Evolutionary conservation across 2,888 invertebrate genomes (phyloP), one percentile per base, ranked within the genome.

Genomic region (Chelonus formosanus): DNA sequence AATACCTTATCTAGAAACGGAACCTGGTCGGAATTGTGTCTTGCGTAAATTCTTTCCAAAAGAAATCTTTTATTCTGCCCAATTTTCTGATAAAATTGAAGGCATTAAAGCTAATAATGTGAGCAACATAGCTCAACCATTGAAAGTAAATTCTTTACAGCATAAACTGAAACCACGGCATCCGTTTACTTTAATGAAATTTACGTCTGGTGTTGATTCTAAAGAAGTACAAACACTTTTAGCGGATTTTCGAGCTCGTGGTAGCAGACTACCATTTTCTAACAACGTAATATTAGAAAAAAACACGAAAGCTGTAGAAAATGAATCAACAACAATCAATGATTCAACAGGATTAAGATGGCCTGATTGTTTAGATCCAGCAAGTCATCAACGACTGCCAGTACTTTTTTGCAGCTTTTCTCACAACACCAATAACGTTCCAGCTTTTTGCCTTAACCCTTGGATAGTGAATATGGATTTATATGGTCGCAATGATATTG

Each of bases 401-500:
- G 92, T 98, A 44, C 86, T 98, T 64, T 93, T 97, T 80, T 97
- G 95, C 80, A 96, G 95, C 80, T 95, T 90, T 80, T 91, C 93
- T 71, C 88, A 88, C 68, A 77, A 88, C 88, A 76, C 92, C 0
- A 87, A 89, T 40, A 93, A 95, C 77, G 91, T 93, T 3, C 95
- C 95, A 0, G 91, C 92, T n/a, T 96, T 95, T 80, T 97, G 97
- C 82, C 94, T 96, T 0, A 92, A 93, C 78, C 96, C 96, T 0
- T 94, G 94, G 91, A 90, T 95, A 62, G 92, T 95, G 0, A 90
- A 90, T 63, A 98, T 99, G 96, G 93, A 95, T 78, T 94, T 97
- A 86, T 99, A 99, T 84, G 96, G 96, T 0, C 89, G 91, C 32
- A 95, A 97, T 80, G 99, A 99, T 84, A 96, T 98, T 75, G 93